Percentiles rank a stretch among this genome's conserved stretches.
These are phyloP conservation scores for Machaerirhynchus nigripectus DNA, from an alignment of 2,113 vertebrate genomes.

Conservation along the genomic window DNA sequence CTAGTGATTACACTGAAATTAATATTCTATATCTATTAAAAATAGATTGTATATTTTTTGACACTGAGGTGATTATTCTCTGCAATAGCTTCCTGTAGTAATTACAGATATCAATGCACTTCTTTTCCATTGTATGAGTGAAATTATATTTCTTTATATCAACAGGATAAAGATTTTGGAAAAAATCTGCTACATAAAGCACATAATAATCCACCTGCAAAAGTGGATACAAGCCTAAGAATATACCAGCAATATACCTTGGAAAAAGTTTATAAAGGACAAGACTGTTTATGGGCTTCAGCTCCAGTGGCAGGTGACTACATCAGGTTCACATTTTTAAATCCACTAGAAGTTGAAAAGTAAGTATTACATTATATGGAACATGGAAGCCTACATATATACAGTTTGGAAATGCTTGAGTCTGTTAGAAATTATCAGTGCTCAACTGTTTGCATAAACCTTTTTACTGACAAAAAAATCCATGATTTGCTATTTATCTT, in stretches of 20 bases:
- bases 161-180: constrained; percentile 72
- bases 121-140: neutral
- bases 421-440: neutral
- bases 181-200: constrained; percentile 32
- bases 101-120: neutral
- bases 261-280: constrained; percentile 58
- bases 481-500: neutral
- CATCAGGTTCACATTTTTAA: constrained; percentile 53
- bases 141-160: neutral
- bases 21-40: neutral
- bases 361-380: constrained; percentile 34
- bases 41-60: neutral
- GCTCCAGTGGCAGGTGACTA: constrained; percentile 65
- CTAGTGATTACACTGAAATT: neutral
- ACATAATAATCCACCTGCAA: constrained; percentile 69
- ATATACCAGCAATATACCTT: constrained; percentile 56
- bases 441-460: neutral
- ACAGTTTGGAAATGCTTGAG: neutral
- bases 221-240: constrained; percentile 53
- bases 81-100: neutral
- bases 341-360: constrained; percentile 57
- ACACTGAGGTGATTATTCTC: neutral
- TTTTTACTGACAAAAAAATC: neutral
- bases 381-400: neutral
- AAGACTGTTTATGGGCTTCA: constrained; percentile 66